Evolutionary conservation across 2,888 invertebrate genomes (phyloP), one percentile per base, ranked within the genome.

Genomic region (Drosophila nigritarsus): DNA sequence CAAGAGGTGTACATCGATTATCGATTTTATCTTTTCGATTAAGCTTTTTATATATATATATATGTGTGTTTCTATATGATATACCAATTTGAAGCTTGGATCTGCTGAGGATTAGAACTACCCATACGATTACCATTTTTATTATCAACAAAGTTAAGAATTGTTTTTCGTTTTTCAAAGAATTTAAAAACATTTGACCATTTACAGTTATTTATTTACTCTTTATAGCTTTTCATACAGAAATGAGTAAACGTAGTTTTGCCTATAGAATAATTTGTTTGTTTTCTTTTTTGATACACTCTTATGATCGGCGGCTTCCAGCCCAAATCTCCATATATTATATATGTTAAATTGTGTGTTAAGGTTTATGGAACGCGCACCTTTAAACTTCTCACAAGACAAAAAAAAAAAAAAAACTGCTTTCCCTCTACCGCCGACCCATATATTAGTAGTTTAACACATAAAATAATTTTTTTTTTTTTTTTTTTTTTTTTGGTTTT

Each of bases 121-220:
- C 38, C 27, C 54, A 40, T 29, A 40, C 11, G 18, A n/a, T 29
- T 55, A 29, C 59, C 34, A 54, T 59, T 51, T 69, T 30, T 42
- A 54, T 60, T 54, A 67, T 63, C 29, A 63, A 32, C 29, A 56
- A 56, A 54, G 24, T 62, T 63, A 62, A 66, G 29, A 66, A 48
- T 53, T 54, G 34, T 69, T 36, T 55, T 61, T 32, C 36, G 20
- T 48, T 51, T 74, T 74, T 61, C 15, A 56, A 66, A 56, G 71
- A 71, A 65, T 74, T 71, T 32, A 56, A 71, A 66, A 75, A 71
- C 56, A 60, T 65, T 30, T 56, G 58, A 66, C 69, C 63, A 78
- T 78, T 78, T 78, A 78, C 70, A 78, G 63, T 65, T 59, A 78
- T 67, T 74, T 70, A 61, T 73, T 76, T 54, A 55, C 51, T 50